Base-by-base conservation (phyloP, 2,888 invertebrate species). In the Tenthredo amoena region DNA sequence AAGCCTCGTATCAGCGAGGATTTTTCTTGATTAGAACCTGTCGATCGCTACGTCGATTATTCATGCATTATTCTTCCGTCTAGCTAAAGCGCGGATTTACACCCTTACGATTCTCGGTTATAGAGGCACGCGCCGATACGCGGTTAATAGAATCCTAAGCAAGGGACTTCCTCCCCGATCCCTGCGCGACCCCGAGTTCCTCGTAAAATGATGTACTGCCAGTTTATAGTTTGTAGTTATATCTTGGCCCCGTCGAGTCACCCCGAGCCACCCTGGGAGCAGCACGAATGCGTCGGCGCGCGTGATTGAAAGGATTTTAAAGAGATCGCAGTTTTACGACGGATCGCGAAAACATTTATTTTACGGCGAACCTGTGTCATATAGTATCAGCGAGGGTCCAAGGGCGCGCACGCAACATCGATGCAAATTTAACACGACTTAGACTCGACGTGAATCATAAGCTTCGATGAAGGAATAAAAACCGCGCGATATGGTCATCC, bases 301-400 rank as follows among this genome's bases (percentile, higher is more conserved):
- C 62, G 88, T 89, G 90, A 92, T 91, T 91, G 90, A 91, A 82
- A 58, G 55, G 91, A 91, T 92, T 92, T 92, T 90, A 92, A 92
- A 92, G 91, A 92, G 91, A 92, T 92, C 91, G 90, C 74, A 88
- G 87, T 40, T 58, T 58, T 40, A 58, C 58, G 81, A 62, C 43
- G 40, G n/a, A 81, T 58, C n/a, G 40, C 21, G 62, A n/a, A 40
- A 81, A 62, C 58, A 62, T 81, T 81, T 34, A 55, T 77, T 77
- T 77, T 77, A 77, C 77, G 77, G 43, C 55, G 7, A 55, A 40
- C 50, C 34, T 43, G 21, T 74, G 18, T 34, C 68, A 34, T 68
- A 68, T 34, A 74, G 21, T 21, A 40, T 21, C 40, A 40, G 72
- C 9, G 10, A 34, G 37, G 71, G 9, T 37, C 9, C 9, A 15